A percentile compares a stretch with the other conserved stretches of the same genome.
Conservation (phyloP, 2,113 vertebrate genomes). For the Sisor rabdophorus region DNA sequence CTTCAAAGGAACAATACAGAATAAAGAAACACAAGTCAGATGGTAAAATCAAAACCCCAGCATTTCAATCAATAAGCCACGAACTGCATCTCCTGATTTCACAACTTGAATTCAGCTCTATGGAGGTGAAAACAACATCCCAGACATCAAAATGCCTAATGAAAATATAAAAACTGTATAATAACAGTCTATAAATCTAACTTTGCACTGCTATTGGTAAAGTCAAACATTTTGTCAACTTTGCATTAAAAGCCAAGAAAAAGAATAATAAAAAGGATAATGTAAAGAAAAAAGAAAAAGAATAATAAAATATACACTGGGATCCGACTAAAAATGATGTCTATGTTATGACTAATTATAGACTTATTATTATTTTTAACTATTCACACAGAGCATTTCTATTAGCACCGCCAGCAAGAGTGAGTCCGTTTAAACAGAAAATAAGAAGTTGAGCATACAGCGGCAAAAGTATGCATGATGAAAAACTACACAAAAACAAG, state of each 20-base stretch:
- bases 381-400: background rate
- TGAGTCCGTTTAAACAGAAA: too few relatives aligned
- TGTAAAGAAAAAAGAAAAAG: background rate
- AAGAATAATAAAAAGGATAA: background rate
- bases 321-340: background rate
- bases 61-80: background rate
- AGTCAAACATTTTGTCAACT: background rate
- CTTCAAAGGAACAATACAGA: background rate
- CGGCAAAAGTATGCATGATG: background rate
- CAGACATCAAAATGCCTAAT: background rate
- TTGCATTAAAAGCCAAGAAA: background rate
- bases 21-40: background rate
- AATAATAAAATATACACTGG: background rate
- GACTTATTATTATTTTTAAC: background rate
- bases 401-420: background rate
- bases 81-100: background rate
- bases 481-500: background rate
- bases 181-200: background rate
- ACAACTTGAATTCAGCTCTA: background rate
- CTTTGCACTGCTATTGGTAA: too few relatives aligned
- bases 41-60: too few relatives aligned
- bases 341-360: background rate
- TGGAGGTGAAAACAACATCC: background rate
- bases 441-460: background rate
- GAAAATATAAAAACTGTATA: background rate